Conservation (phyloP, 2,888 invertebrate genomes). For the Drosophila kambysellisi region DNA sequence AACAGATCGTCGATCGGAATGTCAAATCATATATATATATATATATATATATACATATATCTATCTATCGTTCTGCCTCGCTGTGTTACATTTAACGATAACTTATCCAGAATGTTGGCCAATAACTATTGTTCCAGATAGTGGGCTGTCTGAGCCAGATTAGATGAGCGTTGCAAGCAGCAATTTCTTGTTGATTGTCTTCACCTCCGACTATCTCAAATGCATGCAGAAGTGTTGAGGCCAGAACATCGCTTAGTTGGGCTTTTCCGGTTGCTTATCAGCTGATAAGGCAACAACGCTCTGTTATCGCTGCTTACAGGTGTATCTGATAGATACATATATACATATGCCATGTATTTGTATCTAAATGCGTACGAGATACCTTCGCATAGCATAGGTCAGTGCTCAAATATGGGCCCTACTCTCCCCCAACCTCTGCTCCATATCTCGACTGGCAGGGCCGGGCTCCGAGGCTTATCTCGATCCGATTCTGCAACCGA, state of each 20-base stretch:
- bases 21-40: background rate
- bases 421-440: background rate
- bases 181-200: slow-evolving; percentile 2
- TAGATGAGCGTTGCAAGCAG: background rate
- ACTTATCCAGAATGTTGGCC: background rate
- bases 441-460: background rate
- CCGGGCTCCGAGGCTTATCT: slow-evolving; percentile 6
- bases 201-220: slow-evolving; percentile 10
- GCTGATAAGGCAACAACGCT: background rate
- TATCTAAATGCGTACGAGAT: slow-evolving; percentile 9
- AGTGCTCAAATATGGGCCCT: slow-evolving; percentile 12
- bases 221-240: background rate
- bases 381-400: slow-evolving; percentile 37
- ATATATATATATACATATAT: background rate
- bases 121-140: background rate
- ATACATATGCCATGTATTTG: slow-evolving; percentile 13
- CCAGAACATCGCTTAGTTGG: slow-evolving; percentile 4
- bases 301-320: slow-evolving; percentile 11
- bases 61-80: background rate
- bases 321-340: background rate
- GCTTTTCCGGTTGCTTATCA: slow-evolving; percentile 30
- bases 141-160: background rate
- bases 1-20: background rate
- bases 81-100: background rate
- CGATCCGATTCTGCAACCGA: slow-evolving; percentile 34